These are phyloP conservation scores for Eudasyphora cyanicolor DNA, from an alignment of 2,888 invertebrate genomes.

Conservation along the genomic window DNA sequence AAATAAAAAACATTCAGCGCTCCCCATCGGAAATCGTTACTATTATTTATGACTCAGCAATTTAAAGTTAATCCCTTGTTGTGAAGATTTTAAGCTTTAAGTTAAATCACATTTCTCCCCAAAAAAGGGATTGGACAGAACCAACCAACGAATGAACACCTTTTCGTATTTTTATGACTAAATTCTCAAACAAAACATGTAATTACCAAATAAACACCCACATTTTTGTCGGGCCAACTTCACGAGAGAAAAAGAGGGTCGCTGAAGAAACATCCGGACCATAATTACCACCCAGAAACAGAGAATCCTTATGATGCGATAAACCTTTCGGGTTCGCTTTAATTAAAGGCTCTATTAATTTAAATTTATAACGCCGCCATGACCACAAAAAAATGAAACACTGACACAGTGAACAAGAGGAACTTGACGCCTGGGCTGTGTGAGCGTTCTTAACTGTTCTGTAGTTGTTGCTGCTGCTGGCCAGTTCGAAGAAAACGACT, in stretches of 20 bases:
- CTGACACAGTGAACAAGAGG: slow-evolving; percentile 10
- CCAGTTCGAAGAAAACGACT: slow-evolving; percentile 12
- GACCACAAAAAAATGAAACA: neutral
- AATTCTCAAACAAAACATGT: slow-evolving; percentile 12
- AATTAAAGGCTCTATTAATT: slow-evolving; percentile 35
- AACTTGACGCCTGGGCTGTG: neutral
- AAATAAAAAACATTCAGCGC: too few relatives aligned
- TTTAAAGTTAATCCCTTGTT: neutral
- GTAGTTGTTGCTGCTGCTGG: neutral
- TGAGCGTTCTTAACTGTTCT: neutral
- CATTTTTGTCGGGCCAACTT: neutral
- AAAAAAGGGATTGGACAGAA: too few relatives aligned
- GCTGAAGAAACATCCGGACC: neutral
- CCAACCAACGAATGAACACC: neutral
- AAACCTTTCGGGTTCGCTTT: neutral
- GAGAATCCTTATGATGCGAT: neutral
- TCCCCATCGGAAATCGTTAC: slow-evolving; percentile 1
- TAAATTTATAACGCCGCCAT: slow-evolving; percentile 29
- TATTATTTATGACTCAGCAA: neutral
- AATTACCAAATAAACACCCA: slow-evolving; percentile 26
- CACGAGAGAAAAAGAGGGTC: neutral
- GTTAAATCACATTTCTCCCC: slow-evolving; percentile 19
- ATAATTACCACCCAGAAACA: slow-evolving; percentile 29
- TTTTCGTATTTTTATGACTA: slow-evolving; percentile 16
- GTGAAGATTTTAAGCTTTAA: neutral